These are phyloP conservation scores for Loxodonta africana DNA, from an alignment of 2,113 vertebrate species.

Conservation along the genomic window DNA sequence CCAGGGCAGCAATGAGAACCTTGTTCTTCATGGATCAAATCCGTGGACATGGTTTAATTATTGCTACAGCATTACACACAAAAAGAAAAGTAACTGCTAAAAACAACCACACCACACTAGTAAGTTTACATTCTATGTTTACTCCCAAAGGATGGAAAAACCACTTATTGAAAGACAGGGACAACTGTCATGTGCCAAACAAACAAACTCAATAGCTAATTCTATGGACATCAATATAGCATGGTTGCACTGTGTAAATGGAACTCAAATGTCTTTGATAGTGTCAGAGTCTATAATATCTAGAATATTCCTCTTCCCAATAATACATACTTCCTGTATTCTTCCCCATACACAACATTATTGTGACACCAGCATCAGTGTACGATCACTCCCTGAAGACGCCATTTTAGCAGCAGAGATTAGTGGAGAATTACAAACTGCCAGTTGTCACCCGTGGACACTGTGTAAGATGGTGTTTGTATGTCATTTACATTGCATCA, in stretches of 20 bases:
- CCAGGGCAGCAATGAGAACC: neutral
- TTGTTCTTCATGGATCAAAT: neutral
- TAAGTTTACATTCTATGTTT: neutral
- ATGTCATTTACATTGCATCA: neutral
- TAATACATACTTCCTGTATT: neutral
- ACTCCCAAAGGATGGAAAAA: neutral
- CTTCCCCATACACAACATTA: neutral
- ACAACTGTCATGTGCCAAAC: neutral
- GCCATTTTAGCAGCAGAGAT: neutral
- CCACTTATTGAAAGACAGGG: neutral
- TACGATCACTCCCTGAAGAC: neutral
- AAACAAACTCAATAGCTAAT: neutral
- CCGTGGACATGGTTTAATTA: neutral
- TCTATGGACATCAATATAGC: neutral
- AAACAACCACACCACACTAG: neutral
- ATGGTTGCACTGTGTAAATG: neutral
- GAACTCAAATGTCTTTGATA: neutral
- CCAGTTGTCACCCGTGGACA: neutral
- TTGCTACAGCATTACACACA: neutral
- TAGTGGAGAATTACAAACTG: accelerated
- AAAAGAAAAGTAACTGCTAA: neutral
- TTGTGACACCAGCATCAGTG: neutral
- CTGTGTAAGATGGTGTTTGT: neutral
- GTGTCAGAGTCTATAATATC: neutral
- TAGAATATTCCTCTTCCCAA: neutral